Evolutionary conservation across 2,888 invertebrate genomes (phyloP), one percentile per base, ranked within the genome.

Genomic region (Orthosia gothica): DNA sequence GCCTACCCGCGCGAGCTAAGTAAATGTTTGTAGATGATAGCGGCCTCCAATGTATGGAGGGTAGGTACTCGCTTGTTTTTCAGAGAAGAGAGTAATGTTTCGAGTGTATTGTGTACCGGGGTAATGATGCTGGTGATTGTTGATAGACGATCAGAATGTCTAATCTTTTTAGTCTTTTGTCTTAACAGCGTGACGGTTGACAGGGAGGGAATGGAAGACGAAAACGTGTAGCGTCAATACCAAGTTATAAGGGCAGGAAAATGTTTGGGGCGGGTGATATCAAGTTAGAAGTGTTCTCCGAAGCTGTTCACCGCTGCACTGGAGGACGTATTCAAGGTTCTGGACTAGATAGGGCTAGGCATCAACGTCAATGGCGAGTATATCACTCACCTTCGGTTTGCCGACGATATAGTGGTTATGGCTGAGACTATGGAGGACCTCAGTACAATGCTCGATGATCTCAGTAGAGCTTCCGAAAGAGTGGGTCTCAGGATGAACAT

Each of bases 11-110:
- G 77, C 77, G 77, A 70, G 74, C 61, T 70, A 32, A 54, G 79
- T 71, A 71, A 79, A 84, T 82, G 69, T 80, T 73, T 70, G 70
- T 54, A 58, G 52, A 83, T 70, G 80, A 64, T 70, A 70, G 70
- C 61, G 45, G 55, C 23, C 65, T 77, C 57, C 47, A 49, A 12
- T 45, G 57, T 77, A 65, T 26, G 32, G 40, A 74, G 54, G 40
- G 49, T 1, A 58, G 16, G 54, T 23, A 66, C 59, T 40, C 32
- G 11, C 50, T 63, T 70, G 70, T 58, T 77, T 77, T 79, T 63
- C 40, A 54, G 23, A 26, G 23, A 13, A 54, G 57, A 52, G 50
- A 15, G 26, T 66, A 67, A 75, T 75, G 54, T 67, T 54, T 67
- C 63, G 15, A 76, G 49, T 59, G 54, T 50, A 54, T 59, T 32